phyloP scores from a whole-genome alignment of 2,113 vertebrate species.

The Nothoprocta perdicaria region DNA sequence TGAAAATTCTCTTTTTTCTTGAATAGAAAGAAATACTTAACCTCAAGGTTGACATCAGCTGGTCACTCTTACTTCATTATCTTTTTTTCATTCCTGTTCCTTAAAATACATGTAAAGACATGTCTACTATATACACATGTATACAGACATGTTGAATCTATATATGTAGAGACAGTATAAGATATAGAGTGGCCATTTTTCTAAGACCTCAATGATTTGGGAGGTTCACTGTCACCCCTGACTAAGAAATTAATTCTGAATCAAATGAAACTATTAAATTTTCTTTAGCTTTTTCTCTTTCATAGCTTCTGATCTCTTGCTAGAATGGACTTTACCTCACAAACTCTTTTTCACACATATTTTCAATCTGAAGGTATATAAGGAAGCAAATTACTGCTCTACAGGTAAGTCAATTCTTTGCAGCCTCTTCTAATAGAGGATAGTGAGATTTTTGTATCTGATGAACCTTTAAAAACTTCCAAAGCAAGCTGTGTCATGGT shows the following conservation, averaged over 20 bases:
- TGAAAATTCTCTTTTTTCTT: background rate
- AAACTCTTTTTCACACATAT: background rate
- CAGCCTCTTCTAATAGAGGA: background rate
- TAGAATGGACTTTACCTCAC: background rate
- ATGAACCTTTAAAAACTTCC: background rate
- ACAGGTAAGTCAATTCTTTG: background rate
- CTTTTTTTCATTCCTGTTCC: background rate
- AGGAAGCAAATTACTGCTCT: background rate
- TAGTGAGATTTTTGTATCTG: background rate
- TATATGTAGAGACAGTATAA: background rate
- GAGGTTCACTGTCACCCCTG: background rate
- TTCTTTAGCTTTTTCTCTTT: background rate
- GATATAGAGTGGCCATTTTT: background rate
- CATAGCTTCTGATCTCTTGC: background rate
- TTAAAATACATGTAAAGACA: background rate
- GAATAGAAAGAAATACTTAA: conserved; percentile 4
- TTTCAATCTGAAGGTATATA: rapidly evolving
- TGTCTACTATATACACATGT: background rate
- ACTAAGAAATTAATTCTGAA: background rate
- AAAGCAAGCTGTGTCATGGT: background rate
- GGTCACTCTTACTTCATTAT: background rate
- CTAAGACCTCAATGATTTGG: background rate
- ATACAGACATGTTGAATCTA: background rate
- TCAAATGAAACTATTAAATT: background rate
- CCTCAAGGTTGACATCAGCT: background rate